Conservation (phyloP, 92 coral and sea anemone species). For the Parazoanthus swiftii region DNA sequence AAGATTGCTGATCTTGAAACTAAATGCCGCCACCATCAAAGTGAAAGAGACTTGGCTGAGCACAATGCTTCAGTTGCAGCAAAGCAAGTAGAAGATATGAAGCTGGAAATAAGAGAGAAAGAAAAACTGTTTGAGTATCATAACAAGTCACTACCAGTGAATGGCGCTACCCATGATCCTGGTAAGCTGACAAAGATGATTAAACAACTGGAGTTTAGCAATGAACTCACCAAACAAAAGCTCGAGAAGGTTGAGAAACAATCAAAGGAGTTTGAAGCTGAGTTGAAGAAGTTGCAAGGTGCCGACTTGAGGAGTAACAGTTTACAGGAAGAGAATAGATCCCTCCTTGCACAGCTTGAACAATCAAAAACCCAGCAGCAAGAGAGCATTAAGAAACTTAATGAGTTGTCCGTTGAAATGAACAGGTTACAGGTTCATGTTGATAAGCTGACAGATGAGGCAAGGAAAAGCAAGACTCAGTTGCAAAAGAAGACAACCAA, state of each 20-base stretch:
- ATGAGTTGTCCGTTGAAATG: conserved; percentile 55
- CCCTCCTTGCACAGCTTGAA: conserved; percentile 52
- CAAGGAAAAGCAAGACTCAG: conserved; percentile 49
- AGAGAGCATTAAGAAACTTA: conserved; percentile 53
- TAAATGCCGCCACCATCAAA: conserved; percentile 48
- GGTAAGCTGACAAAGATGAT: conserved; percentile 48
- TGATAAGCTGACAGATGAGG: conserved; percentile 60
- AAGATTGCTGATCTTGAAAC: conserved; percentile 62
- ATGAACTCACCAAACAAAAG: conserved; percentile 67
- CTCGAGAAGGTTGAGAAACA: conserved; percentile 65
- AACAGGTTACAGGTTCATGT: conserved; percentile 62
- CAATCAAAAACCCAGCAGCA: conserved; percentile 40
- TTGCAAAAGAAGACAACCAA: conserved; percentile 58
- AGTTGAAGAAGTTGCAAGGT: conserved; percentile 56
- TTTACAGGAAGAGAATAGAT: conserved; percentile 55
- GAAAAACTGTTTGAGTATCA: conserved; percentile 58
- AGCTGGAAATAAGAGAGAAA: conserved; percentile 63
- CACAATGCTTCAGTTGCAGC: conserved; percentile 56
- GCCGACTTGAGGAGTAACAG: conserved; percentile 55
- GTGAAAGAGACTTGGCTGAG: conserved; percentile 62
- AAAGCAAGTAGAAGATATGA: conserved; percentile 55
- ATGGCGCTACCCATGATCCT: conserved; percentile 40
- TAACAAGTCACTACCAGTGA: conserved; percentile 37
- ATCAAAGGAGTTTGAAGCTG: conserved; percentile 60
- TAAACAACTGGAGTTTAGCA: conserved; percentile 63